Evolutionary conservation across 2,113 vertebrate genomes (phyloP), one percentile per base, ranked within the genome.

Genomic region (Aythya baeri): DNA sequence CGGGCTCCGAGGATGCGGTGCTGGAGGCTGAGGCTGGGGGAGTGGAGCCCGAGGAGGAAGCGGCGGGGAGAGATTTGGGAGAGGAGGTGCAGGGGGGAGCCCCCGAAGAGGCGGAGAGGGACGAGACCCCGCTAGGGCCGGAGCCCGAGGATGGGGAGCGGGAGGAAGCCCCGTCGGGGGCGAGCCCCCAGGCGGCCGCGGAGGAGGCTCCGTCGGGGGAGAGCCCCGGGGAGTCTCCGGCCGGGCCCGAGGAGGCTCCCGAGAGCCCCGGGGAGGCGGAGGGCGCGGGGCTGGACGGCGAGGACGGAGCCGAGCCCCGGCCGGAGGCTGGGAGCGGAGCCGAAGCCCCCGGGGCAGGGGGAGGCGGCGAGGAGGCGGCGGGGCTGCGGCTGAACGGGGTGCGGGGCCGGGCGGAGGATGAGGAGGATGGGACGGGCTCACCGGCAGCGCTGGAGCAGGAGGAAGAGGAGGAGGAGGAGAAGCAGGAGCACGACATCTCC

Each of bases 401-500:
- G 81, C 88, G 13, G 11, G 65, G 72, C 8, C 95, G 89, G 12
- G 73, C 2, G 13, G 82, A 41, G 81, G 72, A 25, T 1, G 83
- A 65, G 49, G 41, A 93, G 81, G 34, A 94, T 4, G 85, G 86
- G 34, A 27, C 7, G 3, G 57, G 57, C 29, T 91, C 81, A 3
- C 58, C 89, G 2, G 36, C 59, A 1, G 25, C 41, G 21, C 62
- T 23, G 68, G 83, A 49, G 46, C 46, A 22, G 46, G 46, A 90
- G 31, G 88, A 96, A 9, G 70, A 77, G 22, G 89, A 86, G 4
- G 89, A 86, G 4, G 9, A 58, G 0, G 97, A 92, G 31, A 95
- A 93, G 79, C 94, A 97, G 68, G 98, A 98, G 43, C 97, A 98
- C 18, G 97, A 98, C 92, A 98, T 99, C 88, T 98, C 98, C 6